Evolutionary conservation across 1,140 invertebrate genomes (phyloP), one percentile per base, ranked within the genome.

Genomic region (Lepidurus apus): DNA sequence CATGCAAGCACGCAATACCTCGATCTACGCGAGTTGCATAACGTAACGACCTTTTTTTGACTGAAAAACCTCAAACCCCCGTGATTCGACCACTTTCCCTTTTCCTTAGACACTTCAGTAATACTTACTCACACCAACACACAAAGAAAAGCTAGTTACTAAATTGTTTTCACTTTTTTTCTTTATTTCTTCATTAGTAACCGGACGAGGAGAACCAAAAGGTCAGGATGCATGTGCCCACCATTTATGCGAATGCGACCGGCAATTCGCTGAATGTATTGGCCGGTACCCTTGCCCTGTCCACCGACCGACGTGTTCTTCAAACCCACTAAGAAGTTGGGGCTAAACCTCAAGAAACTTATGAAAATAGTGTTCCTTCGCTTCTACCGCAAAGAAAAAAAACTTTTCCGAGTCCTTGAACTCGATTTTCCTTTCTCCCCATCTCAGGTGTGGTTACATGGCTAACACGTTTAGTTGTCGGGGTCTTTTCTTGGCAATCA

Each of bases 201-300:
- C 91, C 17, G 89, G 91, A 80, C 90, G 92, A 82, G 87, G 90
- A 80, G 87, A 88, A 83, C 89, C 88, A 84, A 88, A 90, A 77
- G 77, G 79, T 0, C 77, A 80, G 26, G 87, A 88, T 24, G 84
- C 88, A 2, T 96, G 94, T 83, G 90, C 93, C 0, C 89, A 91
- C 42, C 88, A 91, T 26, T 86, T 96, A 2, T 96, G 95, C 83
- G 92, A 95, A 84, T 96, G 95, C 83, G 95, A 96, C 83, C 86
- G 92, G 78, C 85, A 89, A 43, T 89, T 96, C 80, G 91, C 93
- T 0, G 89, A 93, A 83, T 96, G 95, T 83, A 86, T 96, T 1
- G 87, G 88, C 75, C 85, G 88, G 75, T 94, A 90, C 84, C 89
- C 89, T 1, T 96, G 95, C 84, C 95, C 94, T 0, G 86, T 85